Evolutionary conservation across 2,888 invertebrate genomes (phyloP), one percentile per base, ranked within the genome.

Genomic region (Villa cingulata): DNA sequence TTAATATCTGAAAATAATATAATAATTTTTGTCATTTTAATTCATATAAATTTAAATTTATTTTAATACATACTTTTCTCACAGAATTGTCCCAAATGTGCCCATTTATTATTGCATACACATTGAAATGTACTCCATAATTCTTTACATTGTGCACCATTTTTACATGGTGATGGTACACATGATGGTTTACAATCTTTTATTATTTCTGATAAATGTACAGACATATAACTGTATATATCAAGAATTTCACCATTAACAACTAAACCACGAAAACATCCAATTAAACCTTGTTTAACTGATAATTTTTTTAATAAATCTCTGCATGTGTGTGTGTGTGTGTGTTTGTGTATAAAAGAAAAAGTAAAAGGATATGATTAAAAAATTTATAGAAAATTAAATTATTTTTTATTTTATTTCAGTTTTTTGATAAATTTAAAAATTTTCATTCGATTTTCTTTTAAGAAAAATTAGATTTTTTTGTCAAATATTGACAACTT

Each of bases 101-200:
- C 91, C 87, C 91, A 89, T 37, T 81, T 81, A 68, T 94, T 94
- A 56, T 83, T 83, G 70, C 95, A 95, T 54, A 87, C 83, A 65
- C 95, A 95, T 60, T 86, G 84, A 58, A 91, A 94, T 29, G 84
- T 83, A 51, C 89, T 90, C 92, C 92, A 94, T 1, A 86, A 72
- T 64, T 94, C 91, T 59, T 88, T 88, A 63, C 89, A 95, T 53
- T 79, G 80, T 0, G 90, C 94, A 41, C 83, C 88, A 64, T 95
- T 92, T 65, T 85, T 82, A 64, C 94, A 95, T 10, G 92, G 92
- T 63, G 90, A 90, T 0, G 91, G 90, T 54, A 89, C 88, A 68
- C 95, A 95, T 0, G 90, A 90, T 0, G 92, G 91, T 62, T 87
- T 88, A 63, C 95, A 95, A 63, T 91, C 90, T 64, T 86, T 86